Base-by-base conservation (phyloP, 2,888 invertebrate species). In the Spodoptera exigua region DNA sequence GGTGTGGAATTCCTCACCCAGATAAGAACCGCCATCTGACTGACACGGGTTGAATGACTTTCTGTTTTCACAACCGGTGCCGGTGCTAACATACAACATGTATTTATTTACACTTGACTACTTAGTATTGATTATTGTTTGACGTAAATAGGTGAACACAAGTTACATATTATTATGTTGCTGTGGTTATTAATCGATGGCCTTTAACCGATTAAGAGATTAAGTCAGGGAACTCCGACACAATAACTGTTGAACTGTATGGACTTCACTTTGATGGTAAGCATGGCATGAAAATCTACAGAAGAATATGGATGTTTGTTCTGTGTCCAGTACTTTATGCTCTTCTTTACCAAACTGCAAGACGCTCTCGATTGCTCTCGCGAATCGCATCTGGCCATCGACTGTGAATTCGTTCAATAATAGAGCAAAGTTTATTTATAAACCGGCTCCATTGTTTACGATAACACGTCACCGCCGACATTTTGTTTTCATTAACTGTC, bases 1-100 rank as follows among this genome's bases (percentile, higher is more conserved):
- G 58, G 72, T 77, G 83, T 74, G 78, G 77, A 80, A 81, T 82
- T 78, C 60, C 70, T 65, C 74, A 60, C 65, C 36, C 44, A 61
- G 75, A 71, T 67, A 71, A 61, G 56, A 70, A 49, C 62, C 48
- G 61, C 62, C 72, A 61, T 66, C 60, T 58, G 55, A 57, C 51
- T 51, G 55, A 47, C 53, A 41, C 43, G 51, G 44, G 73, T 61
- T 68, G 58, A 74, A 74, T 61, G 72, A 75, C 73, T 68, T 66
- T 59, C 54, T 58, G 60, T 63, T 70, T 70, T 67, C 63, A 49
- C 70, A 58, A 53, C 52, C 39, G 10, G 10, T 46, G 41, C 52
- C 39, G 11, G 10, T 46, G 41, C 43, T 40, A 35, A 61, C 43
- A 53, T 53, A 52, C 54, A 40, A 55, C 43, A 43, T 54, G 46